Percentiles rank a stretch among this genome's conserved stretches.
These are phyloP conservation scores for Hydropsyche betteni DNA, from an alignment of 2,888 invertebrate species.

Conservation along the genomic window DNA sequence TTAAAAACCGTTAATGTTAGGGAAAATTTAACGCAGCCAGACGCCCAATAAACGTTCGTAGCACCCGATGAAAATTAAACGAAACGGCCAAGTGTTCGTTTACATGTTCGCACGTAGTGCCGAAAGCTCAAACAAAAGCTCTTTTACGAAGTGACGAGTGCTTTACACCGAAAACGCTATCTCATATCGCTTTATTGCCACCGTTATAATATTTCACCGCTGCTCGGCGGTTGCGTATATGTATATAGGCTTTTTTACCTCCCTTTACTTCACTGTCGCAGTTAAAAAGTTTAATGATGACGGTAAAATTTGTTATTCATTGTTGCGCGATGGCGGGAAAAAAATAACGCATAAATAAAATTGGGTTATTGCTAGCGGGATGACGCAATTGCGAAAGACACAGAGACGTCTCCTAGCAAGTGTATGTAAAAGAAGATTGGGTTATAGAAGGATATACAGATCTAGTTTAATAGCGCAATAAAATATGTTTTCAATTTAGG, in stretches of 20 bases:
- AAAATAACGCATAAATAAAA: slow-evolving; percentile 13
- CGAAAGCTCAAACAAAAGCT: slow-evolving; percentile 16
- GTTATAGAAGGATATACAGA: background rate
- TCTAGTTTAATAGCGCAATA: slow-evolving; percentile 19
- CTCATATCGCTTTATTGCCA: slow-evolving; percentile 12
- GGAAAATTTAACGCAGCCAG: no score
- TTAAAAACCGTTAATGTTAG: no score
- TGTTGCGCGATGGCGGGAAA: slow-evolving; percentile 10
- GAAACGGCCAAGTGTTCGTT: no score
- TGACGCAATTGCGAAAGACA: slow-evolving; percentile 3
- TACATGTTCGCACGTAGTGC: background rate
- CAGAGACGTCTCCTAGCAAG: background rate
- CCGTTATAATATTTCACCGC: slow-evolving; percentile 19
- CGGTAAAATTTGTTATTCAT: slow-evolving; percentile 25
- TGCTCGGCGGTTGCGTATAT: background rate
- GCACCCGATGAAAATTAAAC: no score
- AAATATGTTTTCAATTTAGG: slow-evolving; percentile 23
- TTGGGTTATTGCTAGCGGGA: slow-evolving; percentile 1
- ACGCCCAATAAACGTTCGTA: no score
- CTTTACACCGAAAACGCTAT: background rate
- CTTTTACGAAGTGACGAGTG: slow-evolving; percentile 16
- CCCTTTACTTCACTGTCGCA: background rate
- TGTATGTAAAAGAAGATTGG: background rate
- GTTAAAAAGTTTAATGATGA: slow-evolving; percentile 27
- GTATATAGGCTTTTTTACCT: background rate